A percentile compares a stretch with the other conserved stretches of the same genome.
phyloP scores from a whole-genome alignment of 2,888 invertebrate species.

The Chouioia cunea region DNA sequence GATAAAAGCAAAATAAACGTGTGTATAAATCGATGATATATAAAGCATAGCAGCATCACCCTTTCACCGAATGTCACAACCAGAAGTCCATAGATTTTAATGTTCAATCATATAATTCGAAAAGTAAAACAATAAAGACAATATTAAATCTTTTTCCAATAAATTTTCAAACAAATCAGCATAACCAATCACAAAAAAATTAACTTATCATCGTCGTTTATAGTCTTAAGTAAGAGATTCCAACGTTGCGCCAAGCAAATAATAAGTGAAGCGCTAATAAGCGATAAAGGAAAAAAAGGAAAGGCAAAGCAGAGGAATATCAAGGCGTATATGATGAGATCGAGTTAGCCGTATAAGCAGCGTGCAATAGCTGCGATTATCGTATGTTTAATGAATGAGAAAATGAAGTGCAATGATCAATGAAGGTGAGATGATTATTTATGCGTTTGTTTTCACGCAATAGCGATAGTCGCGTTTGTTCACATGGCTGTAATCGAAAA shows the following conservation, averaged over 20 bases:
- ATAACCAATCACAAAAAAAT: not conserved
- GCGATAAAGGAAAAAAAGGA: not conserved
- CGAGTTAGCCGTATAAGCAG: constrained; percentile 46
- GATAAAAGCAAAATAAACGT: constrained; percentile 33
- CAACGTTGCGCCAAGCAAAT: not conserved
- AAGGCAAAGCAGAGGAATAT: constrained; percentile 17
- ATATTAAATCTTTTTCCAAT: not conserved
- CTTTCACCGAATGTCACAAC: constrained; percentile 30
- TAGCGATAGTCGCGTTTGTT: not conserved
- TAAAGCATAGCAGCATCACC: constrained; percentile 25
- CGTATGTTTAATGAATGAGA: not conserved
- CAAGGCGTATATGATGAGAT: constrained; percentile 41
- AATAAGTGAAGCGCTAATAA: no score
- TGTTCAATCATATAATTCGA: constrained; percentile 14
- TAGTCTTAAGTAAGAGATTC: no score
- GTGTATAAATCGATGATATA: constrained; percentile 18
- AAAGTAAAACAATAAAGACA: not conserved
- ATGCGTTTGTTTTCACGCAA: no score
- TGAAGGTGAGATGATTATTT: not conserved
- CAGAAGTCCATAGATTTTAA: not conserved
- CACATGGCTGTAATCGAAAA: not conserved
- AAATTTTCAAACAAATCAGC: not conserved
- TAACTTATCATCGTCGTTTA: not conserved
- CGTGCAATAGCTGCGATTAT: constrained; percentile 32
- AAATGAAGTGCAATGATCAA: constrained; percentile 5